Evolutionary conservation across 2,888 invertebrate species (phyloP).

Genomic region (Lasioglossum marginatum): DNA sequence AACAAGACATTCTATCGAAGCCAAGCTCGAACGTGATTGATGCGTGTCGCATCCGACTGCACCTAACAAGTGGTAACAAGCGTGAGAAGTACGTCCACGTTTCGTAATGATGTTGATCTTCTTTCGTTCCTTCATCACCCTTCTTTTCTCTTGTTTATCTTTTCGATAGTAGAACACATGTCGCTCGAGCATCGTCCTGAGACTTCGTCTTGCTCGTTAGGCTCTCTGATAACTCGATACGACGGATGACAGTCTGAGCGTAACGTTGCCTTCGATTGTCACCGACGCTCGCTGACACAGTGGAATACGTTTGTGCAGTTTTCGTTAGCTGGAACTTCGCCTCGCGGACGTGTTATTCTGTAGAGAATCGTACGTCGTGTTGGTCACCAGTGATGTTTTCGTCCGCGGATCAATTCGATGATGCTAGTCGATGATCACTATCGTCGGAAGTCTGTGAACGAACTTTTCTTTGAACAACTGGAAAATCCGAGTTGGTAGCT

Average conservation of each 20-base stretch:
- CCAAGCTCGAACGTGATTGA: conserved; percentile 44
- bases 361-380: background rate
- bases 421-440: background rate
- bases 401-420: background rate
- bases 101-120: background rate
- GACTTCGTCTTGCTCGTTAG: conserved; percentile 1
- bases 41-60: conserved; percentile 51
- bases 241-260: background rate
- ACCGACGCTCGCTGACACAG: background rate
- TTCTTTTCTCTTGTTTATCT: background rate
- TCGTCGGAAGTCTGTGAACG: conserved; percentile 1
- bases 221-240: background rate
- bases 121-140: background rate
- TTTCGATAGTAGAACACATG: conserved; percentile 24
- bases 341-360: background rate
- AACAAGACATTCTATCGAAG: conserved; percentile 49
- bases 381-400: background rate
- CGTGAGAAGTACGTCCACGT: conserved; percentile 48
- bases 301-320: background rate
- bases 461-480: background rate
- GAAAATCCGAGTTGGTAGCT: background rate
- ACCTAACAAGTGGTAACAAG: conserved; percentile 62
- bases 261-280: background rate
- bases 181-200: conserved; percentile 5
- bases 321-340: background rate